Evolutionary conservation across 2,113 vertebrate species (phyloP).

Genomic region (Rhagologus leucostigma): DNA sequence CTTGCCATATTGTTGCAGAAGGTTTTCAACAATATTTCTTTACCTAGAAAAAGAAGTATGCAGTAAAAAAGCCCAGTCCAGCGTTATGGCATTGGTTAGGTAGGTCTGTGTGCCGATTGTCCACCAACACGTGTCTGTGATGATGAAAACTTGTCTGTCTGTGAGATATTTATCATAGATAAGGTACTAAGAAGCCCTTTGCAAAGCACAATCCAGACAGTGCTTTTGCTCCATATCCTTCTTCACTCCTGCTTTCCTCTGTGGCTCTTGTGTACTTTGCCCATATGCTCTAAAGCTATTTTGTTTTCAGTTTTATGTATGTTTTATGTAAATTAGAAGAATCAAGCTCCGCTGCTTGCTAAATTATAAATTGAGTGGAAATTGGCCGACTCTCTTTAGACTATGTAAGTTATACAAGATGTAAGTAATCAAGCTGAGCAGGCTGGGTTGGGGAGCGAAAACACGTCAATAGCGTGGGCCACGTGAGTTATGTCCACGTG

Average conservation of each 20-base stretch:
- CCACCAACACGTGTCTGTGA: rapidly evolving
- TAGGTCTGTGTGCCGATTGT: not conserved
- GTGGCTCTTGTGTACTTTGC: not conserved
- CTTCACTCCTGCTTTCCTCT: not conserved
- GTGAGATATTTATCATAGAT: not conserved
- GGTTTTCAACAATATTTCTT: not conserved
- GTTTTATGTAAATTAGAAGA: conserved; percentile 48
- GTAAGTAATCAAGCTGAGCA: conserved; percentile 21
- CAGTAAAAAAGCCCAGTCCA: not conserved
- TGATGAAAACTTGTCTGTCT: not conserved
- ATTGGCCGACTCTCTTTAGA: not conserved
- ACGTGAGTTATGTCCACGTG: not conserved
- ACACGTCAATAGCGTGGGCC: not conserved
- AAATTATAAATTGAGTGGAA: conserved; percentile 53
- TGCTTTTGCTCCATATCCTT: not conserved
- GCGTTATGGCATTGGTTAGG: rapidly evolving
- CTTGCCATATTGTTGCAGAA: not conserved
- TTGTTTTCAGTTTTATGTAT: conserved; percentile 17
- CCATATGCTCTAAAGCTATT: conserved; percentile 21
- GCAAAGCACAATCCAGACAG: not conserved
- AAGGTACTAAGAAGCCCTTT: not conserved
- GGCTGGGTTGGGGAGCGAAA: not conserved
- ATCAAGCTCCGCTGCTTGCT: not conserved
- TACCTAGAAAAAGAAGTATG: not conserved
- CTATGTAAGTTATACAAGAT: not conserved